Evolutionary conservation across 2,113 vertebrate genomes (phyloP).

Genomic region (Geothlypis trichas): DNA sequence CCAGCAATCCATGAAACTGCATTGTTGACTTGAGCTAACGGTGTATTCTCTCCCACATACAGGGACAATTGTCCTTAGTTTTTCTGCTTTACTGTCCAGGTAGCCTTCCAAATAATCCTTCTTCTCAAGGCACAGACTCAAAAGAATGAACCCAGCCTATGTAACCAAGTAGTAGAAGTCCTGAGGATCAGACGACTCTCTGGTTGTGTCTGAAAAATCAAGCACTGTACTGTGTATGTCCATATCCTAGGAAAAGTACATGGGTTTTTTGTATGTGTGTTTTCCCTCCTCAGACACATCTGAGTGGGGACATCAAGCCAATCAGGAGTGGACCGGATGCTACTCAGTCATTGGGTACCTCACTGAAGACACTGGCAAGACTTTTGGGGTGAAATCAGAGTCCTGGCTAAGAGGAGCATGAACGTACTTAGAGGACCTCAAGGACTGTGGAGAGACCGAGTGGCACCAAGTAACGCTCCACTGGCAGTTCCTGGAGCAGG

Average conservation of each 20-base stretch:
- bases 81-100: not conserved
- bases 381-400: constrained; percentile 51
- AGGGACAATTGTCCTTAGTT: not conserved
- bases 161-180: not conserved
- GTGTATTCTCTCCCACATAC: not conserved
- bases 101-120: constrained; percentile 19
- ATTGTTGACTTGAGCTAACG: not conserved
- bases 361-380: constrained; percentile 61
- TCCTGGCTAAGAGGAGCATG: constrained; percentile 47
- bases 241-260: constrained; percentile 44
- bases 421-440: constrained; percentile 48
- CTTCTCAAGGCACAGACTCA: not conserved
- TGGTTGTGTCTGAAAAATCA: constrained; percentile 2
- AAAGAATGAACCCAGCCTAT: not conserved
- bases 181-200: not conserved
- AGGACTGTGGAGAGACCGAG: constrained; percentile 29
- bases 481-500: constrained; percentile 29
- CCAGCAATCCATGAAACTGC: not conserved
- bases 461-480: constrained; percentile 24
- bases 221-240: constrained; percentile 6
- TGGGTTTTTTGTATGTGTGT: constrained; percentile 50
- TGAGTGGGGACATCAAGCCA: constrained; percentile 54
- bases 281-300: constrained; percentile 65
- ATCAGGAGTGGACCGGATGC: constrained; percentile 46
- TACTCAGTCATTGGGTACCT: constrained; percentile 43